phyloP scores from a whole-genome alignment of 37 sponge, comb jelly and placozoan genomes.

The Haliclona indistincta region DNA sequence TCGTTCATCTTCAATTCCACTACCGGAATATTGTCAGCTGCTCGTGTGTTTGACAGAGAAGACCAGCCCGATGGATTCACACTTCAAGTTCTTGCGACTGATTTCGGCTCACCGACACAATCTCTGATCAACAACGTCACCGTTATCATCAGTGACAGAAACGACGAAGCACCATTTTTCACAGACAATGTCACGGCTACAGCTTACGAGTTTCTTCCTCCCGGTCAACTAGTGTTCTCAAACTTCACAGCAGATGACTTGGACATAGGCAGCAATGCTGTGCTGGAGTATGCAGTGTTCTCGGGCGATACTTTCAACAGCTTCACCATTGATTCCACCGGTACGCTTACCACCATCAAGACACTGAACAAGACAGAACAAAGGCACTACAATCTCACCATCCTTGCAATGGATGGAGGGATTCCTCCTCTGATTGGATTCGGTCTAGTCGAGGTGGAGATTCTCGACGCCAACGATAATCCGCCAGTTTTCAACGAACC shows the following conservation, averaged over 20 bases:
- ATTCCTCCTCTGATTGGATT: not conserved
- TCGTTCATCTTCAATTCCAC: not conserved
- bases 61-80: constrained; percentile 35
- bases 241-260: constrained; percentile 54
- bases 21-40: constrained; percentile 32
- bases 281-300: constrained; percentile 43
- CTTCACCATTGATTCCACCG: constrained; percentile 53
- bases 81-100: constrained; percentile 38
- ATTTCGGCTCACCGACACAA: constrained; percentile 47
- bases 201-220: constrained; percentile 46
- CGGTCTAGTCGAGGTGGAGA: not conserved
- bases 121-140: constrained; percentile 41
- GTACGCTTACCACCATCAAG: constrained; percentile 32
- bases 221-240: constrained; percentile 24
- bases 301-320: constrained; percentile 20
- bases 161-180: constrained; percentile 69
- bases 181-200: constrained; percentile 19
- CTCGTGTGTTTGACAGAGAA: constrained; percentile 53
- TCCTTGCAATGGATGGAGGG: constrained; percentile 29
- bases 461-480: constrained; percentile 55
- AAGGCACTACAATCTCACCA: constrained; percentile 9
- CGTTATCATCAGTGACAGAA: constrained; percentile 57
- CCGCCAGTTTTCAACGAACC: constrained; percentile 34
- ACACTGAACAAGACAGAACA: constrained; percentile 51
- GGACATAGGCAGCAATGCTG: constrained; percentile 68